Percentiles rank a stretch among this genome's conserved stretches.
Conservation (phyloP, 2,113 vertebrate genomes). For the Podilymbus podiceps region DNA sequence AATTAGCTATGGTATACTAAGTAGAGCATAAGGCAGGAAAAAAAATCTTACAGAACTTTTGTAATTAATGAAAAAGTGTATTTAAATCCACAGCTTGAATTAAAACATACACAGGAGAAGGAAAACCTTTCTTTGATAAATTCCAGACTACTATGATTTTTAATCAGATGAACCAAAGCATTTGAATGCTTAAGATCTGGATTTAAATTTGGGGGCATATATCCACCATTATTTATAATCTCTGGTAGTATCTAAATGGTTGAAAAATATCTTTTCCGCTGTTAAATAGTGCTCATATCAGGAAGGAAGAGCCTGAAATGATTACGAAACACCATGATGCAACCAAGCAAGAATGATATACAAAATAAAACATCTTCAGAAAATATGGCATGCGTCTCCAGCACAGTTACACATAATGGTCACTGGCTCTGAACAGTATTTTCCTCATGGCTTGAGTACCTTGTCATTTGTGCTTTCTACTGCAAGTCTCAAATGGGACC, state of each 20-base stretch:
- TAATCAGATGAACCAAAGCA: neutral
- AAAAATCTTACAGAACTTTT: neutral
- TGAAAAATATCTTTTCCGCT: neutral
- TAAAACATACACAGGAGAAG: neutral
- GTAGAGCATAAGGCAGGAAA: neutral
- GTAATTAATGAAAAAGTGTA: neutral
- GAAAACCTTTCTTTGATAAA: neutral
- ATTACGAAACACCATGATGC: neutral
- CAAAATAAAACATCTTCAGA: neutral
- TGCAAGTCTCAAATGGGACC: neutral
- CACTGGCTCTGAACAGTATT: neutral
- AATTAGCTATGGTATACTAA: neutral
- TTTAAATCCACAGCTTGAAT: neutral
- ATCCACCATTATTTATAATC: neutral
- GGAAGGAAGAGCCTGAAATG: neutral
- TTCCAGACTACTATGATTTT: neutral
- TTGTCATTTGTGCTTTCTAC: neutral
- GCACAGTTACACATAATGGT: neutral
- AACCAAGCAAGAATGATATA: neutral
- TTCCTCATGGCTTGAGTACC: neutral
- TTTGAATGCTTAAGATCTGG: neutral
- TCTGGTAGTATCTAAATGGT: neutral
- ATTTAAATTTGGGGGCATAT: neutral
- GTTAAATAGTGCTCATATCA: neutral
- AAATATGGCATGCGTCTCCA: neutral